Conservation (phyloP, 1,140 invertebrate genomes). For the Drosophila sp. region DNA sequence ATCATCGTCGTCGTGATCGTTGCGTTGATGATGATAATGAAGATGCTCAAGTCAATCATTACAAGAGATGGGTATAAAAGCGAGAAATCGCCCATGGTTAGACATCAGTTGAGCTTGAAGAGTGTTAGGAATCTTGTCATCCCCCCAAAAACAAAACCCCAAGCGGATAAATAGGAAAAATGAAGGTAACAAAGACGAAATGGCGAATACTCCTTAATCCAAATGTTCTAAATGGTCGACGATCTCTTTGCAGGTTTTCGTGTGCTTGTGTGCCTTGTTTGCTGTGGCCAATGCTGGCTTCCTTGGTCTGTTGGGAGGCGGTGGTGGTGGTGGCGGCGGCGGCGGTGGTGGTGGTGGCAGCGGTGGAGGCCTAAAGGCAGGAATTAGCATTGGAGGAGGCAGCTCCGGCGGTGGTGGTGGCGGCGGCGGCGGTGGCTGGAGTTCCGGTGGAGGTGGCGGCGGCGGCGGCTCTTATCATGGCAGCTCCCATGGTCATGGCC, state of each 20-base stretch:
- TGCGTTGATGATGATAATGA: neutral
- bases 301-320: constrained; percentile 66
- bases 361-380: constrained; percentile 41
- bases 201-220: neutral
- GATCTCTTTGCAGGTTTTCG: constrained; percentile 55
- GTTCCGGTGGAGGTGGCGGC: constrained; percentile 32
- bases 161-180: constrained; percentile 64
- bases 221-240: neutral
- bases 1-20: neutral
- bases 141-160: constrained; percentile 31
- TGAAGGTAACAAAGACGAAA: constrained; percentile 50
- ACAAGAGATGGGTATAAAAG: constrained; percentile 62
- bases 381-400: constrained; percentile 46
- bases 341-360: constrained; percentile 39
- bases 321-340: constrained; percentile 30
- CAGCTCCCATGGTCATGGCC: constrained; percentile 22
- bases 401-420: constrained; percentile 41
- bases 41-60: constrained; percentile 3
- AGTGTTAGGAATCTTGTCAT: constrained; percentile 42
- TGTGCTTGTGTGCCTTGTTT: constrained; percentile 71
- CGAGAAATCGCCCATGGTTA: constrained; percentile 26
- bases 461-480: constrained; percentile 30
- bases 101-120: constrained; percentile 68
- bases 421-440: constrained; percentile 32
- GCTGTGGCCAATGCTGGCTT: constrained; percentile 74